Conservation (phyloP, 2,113 vertebrate genomes). For the Dasyornis broadbenti region DNA sequence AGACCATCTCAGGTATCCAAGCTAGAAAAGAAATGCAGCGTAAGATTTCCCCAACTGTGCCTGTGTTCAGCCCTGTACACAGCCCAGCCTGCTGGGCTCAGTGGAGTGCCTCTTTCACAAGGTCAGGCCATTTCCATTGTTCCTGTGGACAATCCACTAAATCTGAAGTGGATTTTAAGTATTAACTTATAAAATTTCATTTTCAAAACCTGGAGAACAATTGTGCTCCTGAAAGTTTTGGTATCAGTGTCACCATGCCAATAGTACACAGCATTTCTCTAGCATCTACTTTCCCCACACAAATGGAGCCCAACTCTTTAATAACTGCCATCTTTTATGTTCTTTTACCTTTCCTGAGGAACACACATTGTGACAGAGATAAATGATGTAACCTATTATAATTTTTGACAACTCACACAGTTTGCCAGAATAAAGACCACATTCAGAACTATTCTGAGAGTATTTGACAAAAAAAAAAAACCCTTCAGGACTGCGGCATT, state of each 20-base stretch:
- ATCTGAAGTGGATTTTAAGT: neutral
- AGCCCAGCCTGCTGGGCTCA: neutral
- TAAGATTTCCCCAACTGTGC: neutral
- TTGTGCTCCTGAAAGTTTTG: neutral
- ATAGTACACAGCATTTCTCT: neutral
- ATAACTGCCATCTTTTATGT: neutral
- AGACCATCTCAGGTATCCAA: neutral
- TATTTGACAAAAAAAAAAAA: neutral
- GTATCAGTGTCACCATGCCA: neutral
- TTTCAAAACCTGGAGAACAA: neutral
- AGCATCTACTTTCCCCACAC: neutral
- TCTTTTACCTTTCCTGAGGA: neutral
- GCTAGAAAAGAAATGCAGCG: neutral
- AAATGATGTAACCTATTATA: neutral
- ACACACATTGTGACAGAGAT: neutral
- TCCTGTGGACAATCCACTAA: neutral
- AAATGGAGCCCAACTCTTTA: neutral
- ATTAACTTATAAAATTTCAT: neutral
- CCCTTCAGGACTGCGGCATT: neutral
- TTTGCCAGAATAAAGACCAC: neutral
- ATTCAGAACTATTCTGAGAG: neutral
- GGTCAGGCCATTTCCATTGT: neutral
- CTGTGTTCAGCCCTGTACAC: neutral
- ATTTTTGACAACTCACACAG: neutral
- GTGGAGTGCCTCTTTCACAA: rapidly evolving